phyloP scores from a whole-genome alignment of 2,113 vertebrate species.

The Serilophus lunatus region DNA sequence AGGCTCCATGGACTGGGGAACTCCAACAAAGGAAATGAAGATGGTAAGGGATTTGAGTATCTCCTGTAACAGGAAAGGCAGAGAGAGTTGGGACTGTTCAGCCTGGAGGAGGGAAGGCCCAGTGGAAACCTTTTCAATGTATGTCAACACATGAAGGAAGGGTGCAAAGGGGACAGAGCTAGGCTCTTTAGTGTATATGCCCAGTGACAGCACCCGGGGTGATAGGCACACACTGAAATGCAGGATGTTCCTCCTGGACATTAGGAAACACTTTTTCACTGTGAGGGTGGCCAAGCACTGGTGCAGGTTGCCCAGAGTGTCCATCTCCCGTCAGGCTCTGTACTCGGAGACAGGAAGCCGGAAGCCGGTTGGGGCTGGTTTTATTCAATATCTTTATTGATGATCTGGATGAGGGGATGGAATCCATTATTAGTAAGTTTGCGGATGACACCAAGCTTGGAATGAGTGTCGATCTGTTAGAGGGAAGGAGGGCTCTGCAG shows the following conservation, averaged over 20 bases:
- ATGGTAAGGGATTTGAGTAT: accelerated
- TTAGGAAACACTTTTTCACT: not conserved
- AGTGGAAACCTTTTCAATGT: accelerated
- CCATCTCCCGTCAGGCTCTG: no score
- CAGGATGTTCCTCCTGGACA: not conserved
- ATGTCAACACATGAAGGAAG: not conserved
- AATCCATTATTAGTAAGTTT: no score
- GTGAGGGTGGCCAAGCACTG: accelerated
- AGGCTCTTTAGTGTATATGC: not conserved
- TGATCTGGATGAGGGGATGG: no score
- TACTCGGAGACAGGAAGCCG: no score
- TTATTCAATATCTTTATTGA: no score
- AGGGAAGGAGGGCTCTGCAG: no score
- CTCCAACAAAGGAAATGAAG: accelerated
- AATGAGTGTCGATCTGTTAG: no score
- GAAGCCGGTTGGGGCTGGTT: no score
- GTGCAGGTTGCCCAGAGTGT: not conserved
- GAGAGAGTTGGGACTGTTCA: not conserved
- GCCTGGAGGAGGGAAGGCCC: not conserved
- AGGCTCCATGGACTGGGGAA: not conserved
- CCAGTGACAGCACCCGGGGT: not conserved
- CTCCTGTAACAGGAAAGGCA: accelerated
- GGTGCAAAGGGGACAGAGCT: not conserved
- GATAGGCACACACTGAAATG: not conserved
- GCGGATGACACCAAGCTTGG: no score